Conservation (phyloP, 2,113 vertebrate species). For the Zeus faber region DNA sequence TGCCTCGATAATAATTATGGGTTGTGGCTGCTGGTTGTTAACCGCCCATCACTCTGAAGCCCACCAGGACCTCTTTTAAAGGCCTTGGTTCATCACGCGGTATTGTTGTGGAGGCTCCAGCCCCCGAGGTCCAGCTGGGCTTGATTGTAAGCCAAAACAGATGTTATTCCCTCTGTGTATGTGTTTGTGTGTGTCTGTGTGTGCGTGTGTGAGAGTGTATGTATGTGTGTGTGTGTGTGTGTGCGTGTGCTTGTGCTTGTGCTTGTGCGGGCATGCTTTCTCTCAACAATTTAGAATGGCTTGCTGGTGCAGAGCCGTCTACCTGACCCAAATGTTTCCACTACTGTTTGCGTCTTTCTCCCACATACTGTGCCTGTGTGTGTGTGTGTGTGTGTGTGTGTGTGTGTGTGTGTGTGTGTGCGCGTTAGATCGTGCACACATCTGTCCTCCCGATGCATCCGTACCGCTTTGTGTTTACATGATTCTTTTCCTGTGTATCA, state of each 20-base stretch:
- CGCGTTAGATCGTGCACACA: too few species aligned
- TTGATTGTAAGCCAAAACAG: slow-evolving; percentile 59
- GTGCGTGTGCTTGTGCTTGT: slow-evolving; percentile 23
- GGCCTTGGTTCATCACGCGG: too few species aligned
- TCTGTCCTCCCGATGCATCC: too few species aligned
- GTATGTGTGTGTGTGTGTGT: slow-evolving; percentile 2
- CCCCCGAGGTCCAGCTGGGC: slow-evolving; percentile 48
- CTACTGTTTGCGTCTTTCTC: slow-evolving; percentile 40
- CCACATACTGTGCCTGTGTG: slow-evolving; percentile 15
- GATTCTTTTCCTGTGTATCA: too few species aligned
- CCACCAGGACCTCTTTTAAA: slow-evolving; percentile 24
- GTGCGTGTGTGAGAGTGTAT: not conserved
- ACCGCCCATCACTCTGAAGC: slow-evolving; percentile 24
- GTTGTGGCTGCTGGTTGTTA: slow-evolving; percentile 42
- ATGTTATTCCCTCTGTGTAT: slow-evolving; percentile 41
- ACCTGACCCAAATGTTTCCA: slow-evolving; percentile 49
- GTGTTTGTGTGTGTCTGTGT: not conserved
- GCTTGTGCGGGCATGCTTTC: not conserved
- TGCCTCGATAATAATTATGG: slow-evolving; percentile 49
- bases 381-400: not conserved
- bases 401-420: not conserved
- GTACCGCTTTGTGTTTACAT: too few species aligned
- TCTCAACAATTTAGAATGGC: not conserved
- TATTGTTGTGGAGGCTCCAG: slow-evolving; percentile 38
- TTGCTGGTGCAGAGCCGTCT: slow-evolving; percentile 48